Conservation (phyloP, 2,113 vertebrate genomes). For the Cebidichthys violaceus region DNA sequence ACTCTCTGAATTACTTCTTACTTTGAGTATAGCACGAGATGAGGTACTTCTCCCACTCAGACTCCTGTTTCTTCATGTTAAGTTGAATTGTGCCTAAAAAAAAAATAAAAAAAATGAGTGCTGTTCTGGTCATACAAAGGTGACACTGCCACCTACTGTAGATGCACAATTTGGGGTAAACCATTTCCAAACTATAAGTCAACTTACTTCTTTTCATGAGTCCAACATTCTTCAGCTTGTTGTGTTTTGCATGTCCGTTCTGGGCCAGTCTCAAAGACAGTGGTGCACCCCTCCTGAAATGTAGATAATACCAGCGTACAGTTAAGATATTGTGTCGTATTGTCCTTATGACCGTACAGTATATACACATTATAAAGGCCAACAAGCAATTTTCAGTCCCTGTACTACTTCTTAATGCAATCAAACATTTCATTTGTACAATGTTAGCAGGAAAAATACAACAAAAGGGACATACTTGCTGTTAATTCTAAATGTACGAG, state of each 20-base stretch:
- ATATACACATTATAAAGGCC: not conserved
- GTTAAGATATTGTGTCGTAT: not conserved
- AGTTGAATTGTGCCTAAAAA: constrained; percentile 51
- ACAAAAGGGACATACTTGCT: not conserved
- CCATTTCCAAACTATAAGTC: not conserved
- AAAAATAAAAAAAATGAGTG: not conserved
- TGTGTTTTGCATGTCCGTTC: constrained; percentile 79
- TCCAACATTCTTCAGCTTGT: constrained; percentile 43
- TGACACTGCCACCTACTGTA: constrained; percentile 33
- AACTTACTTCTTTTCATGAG: constrained; percentile 68
- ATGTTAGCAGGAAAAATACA: not conserved
- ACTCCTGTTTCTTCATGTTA: constrained; percentile 39
- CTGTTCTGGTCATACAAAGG: not conserved
- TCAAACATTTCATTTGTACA: not conserved
- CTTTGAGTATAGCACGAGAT: constrained; percentile 70
- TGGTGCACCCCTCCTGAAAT: constrained; percentile 78
- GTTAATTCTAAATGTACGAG: not conserved
- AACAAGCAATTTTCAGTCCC: not conserved
- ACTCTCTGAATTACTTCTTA: constrained; percentile 42
- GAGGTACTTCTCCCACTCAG: constrained; percentile 78
- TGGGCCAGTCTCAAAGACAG: constrained; percentile 80
- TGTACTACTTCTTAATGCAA: not conserved
- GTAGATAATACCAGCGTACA: not conserved
- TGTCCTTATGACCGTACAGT: not conserved
- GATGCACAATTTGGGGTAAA: not conserved